phyloP scores from a whole-genome alignment of 2,113 vertebrate species.

The Grus americana region DNA sequence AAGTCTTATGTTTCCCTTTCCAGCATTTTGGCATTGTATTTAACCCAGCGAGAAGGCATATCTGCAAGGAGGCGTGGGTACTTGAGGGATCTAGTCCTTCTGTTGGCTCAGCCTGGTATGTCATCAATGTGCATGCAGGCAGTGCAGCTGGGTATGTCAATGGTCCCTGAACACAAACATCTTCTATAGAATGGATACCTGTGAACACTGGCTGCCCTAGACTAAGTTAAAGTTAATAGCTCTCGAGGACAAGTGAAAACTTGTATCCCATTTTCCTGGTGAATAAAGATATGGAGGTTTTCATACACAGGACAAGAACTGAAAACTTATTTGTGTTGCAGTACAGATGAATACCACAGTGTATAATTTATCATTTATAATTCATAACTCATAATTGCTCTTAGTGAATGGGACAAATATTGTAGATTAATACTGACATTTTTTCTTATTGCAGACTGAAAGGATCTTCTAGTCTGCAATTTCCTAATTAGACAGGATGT shows the following conservation, averaged over 20 bases:
- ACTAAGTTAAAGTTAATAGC: neutral
- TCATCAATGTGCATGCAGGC: neutral
- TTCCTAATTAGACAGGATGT: conserved; percentile 52
- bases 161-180: neutral
- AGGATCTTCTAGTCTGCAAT: conserved; percentile 29
- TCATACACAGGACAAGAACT: neutral
- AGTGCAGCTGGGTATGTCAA: neutral
- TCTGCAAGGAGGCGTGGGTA: neutral
- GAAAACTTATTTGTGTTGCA: neutral
- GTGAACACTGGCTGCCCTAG: neutral
- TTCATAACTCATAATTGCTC: conserved; percentile 29
- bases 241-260: neutral
- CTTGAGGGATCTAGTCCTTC: neutral
- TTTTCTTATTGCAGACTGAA: conserved; percentile 32
- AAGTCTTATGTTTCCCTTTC: neutral
- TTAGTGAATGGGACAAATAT: conserved; percentile 35
- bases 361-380: conserved; percentile 46
- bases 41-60: rapidly evolving
- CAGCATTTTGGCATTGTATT: neutral
- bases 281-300: neutral
- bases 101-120: neutral
- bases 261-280: neutral
- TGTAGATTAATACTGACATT: conserved; percentile 37
- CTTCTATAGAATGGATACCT: neutral
- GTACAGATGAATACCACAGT: neutral